Percentiles rank a stretch among this genome's conserved stretches.
Conservation (phyloP, 1,140 invertebrate species). For the Pantala flavescens region DNA sequence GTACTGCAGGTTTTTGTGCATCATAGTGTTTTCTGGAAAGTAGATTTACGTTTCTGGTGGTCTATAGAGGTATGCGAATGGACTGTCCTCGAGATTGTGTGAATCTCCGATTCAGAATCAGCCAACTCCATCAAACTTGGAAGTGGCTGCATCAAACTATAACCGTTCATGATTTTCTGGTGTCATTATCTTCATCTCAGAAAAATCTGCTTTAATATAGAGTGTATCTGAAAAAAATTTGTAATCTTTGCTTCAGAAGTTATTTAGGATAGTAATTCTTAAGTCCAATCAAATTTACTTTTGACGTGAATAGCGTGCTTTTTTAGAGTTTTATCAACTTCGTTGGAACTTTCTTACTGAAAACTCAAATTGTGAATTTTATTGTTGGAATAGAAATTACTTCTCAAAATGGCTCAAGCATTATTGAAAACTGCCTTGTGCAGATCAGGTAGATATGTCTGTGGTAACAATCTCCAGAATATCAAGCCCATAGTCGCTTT, state of each 20-base stretch:
- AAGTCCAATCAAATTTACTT: no score
- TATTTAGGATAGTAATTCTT: no score
- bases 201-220: slow-evolving; percentile 36
- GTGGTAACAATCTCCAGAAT: background rate
- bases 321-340: no score
- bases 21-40: background rate
- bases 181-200: slow-evolving; percentile 61
- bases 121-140: slow-evolving; percentile 75
- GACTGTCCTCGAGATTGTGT: slow-evolving; percentile 64
- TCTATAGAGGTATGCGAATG: slow-evolving; percentile 68
- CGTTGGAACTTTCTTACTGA: background rate
- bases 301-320: no score
- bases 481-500: background rate
- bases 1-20: background rate
- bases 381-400: no score
- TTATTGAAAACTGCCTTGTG: slow-evolving; percentile 2
- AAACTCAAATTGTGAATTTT: background rate
- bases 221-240: no score
- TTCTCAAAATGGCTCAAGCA: background rate
- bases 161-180: slow-evolving; percentile 72
- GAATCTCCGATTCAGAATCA: slow-evolving; percentile 72
- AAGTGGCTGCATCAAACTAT: slow-evolving; percentile 87
- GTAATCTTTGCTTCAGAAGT: no score
- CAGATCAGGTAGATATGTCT: background rate
- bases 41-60: slow-evolving; percentile 34